A percentile compares a stretch with the other conserved stretches of the same genome.
Evolutionary conservation across 2,888 invertebrate species (phyloP).

Genomic region (Agonopterix subpropinquella): DNA sequence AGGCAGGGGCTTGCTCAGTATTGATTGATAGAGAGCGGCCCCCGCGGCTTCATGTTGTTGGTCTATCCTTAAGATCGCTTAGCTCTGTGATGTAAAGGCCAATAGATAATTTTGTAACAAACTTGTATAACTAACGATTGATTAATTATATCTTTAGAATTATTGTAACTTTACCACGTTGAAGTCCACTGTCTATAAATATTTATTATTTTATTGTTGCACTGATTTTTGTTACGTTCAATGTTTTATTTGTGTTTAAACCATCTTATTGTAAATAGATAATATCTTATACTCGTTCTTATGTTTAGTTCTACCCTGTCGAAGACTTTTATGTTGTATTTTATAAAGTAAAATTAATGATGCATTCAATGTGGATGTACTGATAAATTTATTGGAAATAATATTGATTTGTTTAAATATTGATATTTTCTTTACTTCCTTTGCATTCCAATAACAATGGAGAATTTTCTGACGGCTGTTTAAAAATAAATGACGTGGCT

Average conservation of each 20-base stretch:
- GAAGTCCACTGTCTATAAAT: conserved; percentile 66
- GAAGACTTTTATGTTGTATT: conserved; percentile 68
- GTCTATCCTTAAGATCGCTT: conserved; percentile 54
- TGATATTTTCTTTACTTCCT: conserved; percentile 28
- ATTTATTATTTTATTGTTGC: conserved; percentile 75
- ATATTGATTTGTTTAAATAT: conserved; percentile 73
- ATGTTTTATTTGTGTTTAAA: conserved; percentile 70
- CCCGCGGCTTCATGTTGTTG: conserved; percentile 22
- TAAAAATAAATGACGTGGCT: too few relatives aligned
- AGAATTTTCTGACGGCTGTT: too few relatives aligned
- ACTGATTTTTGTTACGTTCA: conserved; percentile 72
- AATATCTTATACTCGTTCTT: conserved; percentile 55
- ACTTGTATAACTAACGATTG: conserved; percentile 65
- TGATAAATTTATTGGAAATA: conserved; percentile 75
- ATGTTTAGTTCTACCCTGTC: conserved; percentile 61
- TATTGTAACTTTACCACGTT: conserved; percentile 68
- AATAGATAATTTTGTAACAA: conserved; percentile 72
- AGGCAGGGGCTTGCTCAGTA: conserved; percentile 13
- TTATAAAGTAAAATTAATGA: conserved; percentile 50
- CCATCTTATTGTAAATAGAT: conserved; percentile 69
- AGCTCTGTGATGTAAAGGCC: conserved; percentile 72
- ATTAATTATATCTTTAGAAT: conserved; percentile 57
- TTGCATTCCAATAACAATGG: background rate
- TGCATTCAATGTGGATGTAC: conserved; percentile 72
- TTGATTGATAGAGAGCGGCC: conserved; percentile 7